Base-by-base conservation (phyloP, 2,113 vertebrate genomes). In the Micromys minutus region DNA sequence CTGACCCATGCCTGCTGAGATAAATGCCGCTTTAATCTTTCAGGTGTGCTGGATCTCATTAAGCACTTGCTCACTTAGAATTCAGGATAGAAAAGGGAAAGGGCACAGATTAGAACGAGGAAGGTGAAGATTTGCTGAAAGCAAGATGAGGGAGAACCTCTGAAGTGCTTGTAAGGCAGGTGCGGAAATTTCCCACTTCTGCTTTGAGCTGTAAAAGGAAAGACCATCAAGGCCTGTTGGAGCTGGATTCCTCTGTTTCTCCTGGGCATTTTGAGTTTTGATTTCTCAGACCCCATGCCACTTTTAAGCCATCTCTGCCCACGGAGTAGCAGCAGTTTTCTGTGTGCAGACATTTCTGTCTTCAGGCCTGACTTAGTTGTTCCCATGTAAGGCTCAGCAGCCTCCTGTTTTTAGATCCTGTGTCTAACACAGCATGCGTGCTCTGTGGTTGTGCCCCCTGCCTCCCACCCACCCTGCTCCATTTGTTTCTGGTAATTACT, bases 321-420 rank as follows among this genome's bases (percentile, higher is more conserved):
- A n/a, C 47, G 13, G 7, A 0, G 1, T 34, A 5, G 5, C 42
- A 17, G 3, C 0, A 0, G 7, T 7, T 19, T 0, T 34, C n/a
- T 19, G 1, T 17, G 50, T 8, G 2, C 36, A 36, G 19, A 45
- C 36, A 52, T 47, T n/a, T 36, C 61, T 47, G 31, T 34, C 34
- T 79, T 79, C 76, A 79, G 21, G 13, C 52, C 34, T 87, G 77
- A 63, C 24, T 21, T 52, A 6, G n/a, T 57, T 50, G 21, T 59
- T 89, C 19, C 77, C 10, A 50, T 36, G 50, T 34, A 74, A 45
- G 39, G 21, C 21, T 4, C 52, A 65, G 39, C 11, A 57, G 39
- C 24, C 31, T 61, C 17, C 77, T 10, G 34, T 19, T 63, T 36
- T 90, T 11, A 5, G 26, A 50, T 42, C 10, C 31, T 34, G 22